Evolutionary conservation across 2,113 vertebrate species (phyloP).

Genomic region (Ammodytes dubius): DNA sequence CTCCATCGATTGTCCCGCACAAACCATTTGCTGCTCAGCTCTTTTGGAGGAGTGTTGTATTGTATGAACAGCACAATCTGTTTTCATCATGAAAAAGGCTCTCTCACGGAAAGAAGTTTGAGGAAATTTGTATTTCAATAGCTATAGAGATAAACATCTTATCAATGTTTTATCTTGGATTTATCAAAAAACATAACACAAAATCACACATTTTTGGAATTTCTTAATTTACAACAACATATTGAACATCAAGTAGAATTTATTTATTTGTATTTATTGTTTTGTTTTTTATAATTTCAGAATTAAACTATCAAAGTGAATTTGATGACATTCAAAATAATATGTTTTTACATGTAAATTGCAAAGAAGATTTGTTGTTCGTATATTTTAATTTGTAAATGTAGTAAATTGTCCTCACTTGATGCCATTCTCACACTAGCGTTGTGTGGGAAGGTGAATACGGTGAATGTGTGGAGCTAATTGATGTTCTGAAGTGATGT

Average conservation of each 20-base stretch:
- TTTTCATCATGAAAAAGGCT: slow-evolving; percentile 70
- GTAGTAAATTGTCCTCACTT: slow-evolving; percentile 1
- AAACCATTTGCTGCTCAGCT: slow-evolving; percentile 36
- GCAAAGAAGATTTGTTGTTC: not conserved
- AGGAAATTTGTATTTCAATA: slow-evolving; percentile 45
- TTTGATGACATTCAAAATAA: not conserved
- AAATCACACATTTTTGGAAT: not conserved
- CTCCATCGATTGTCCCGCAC: slow-evolving; percentile 41
- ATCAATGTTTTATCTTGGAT: not conserved
- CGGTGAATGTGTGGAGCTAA: slow-evolving; percentile 54
- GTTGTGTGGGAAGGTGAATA: slow-evolving; percentile 13
- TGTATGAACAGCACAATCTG: slow-evolving; percentile 51
- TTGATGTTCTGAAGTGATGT: slow-evolving; percentile 72
- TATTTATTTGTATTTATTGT: not conserved
- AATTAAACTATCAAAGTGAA: not conserved
- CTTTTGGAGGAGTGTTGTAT: slow-evolving; percentile 32
- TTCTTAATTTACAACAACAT: slow-evolving; percentile 14
- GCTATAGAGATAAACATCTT: slow-evolving; percentile 19
- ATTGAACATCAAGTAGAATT: not conserved
- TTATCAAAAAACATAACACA: slow-evolving; percentile 2
- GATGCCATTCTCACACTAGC: not conserved
- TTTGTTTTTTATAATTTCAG: not conserved
- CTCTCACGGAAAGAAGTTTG: slow-evolving; percentile 60
- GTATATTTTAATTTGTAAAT: slow-evolving; percentile 10
- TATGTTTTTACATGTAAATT: not conserved